Evolutionary conservation across 1,140 invertebrate species (phyloP).

Genomic region (Caenorhabditis inopinata): DNA sequence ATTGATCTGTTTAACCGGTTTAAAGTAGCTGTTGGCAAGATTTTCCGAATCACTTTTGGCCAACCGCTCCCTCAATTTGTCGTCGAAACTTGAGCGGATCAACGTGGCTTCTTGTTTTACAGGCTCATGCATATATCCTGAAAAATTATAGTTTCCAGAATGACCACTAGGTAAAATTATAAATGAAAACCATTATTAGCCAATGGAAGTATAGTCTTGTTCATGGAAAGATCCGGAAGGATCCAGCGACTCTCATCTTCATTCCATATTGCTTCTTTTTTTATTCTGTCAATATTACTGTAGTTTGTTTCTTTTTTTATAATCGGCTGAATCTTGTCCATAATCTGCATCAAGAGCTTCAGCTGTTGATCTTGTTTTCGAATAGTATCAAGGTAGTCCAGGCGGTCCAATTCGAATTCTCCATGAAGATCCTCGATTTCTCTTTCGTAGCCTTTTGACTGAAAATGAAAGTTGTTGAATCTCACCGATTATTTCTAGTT

Average conservation of each 20-base stretch:
- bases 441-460: conserved; percentile 73
- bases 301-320: conserved; percentile 71
- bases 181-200: conserved; percentile 70
- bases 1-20: conserved; percentile 46
- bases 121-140: neutral
- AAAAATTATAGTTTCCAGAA: neutral
- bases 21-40: conserved; percentile 75
- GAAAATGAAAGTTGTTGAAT: too few relatives aligned
- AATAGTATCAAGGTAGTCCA: conserved; percentile 83
- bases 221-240: conserved; percentile 73
- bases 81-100: conserved; percentile 26
- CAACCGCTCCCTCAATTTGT: conserved; percentile 68
- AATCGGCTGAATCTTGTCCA: conserved; percentile 75
- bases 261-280: conserved; percentile 76
- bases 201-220: conserved; percentile 75
- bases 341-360: conserved; percentile 74
- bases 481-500: too few relatives aligned
- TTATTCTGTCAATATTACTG: conserved; percentile 74
- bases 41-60: conserved; percentile 72
- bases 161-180: too few relatives aligned
- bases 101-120: conserved; percentile 41
- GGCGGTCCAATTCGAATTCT: conserved; percentile 81
- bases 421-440: conserved; percentile 79
- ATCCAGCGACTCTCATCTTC: conserved; percentile 77
- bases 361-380: conserved; percentile 76